Base-by-base conservation (phyloP, 1,140 invertebrate genomes). In the Anadara kagoshimensis region DNA sequence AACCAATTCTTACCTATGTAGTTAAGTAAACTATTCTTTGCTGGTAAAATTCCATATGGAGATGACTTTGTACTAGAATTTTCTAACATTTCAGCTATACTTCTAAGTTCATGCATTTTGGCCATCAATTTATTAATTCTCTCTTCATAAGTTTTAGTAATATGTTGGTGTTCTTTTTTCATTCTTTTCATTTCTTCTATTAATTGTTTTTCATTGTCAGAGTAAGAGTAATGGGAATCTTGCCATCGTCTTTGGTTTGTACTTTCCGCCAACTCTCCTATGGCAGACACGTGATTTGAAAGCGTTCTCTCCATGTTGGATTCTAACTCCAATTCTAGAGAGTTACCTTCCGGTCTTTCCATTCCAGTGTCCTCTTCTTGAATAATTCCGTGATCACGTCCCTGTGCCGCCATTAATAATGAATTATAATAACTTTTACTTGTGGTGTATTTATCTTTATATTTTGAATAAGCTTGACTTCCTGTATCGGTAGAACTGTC, bases 131-230 rank as follows among this genome's bases (percentile, higher is more conserved):
- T 83, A 66, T 83, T 86, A 56, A 88, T 84, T 43, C 85, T 73
- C 24, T 85, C 82, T 71, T 88, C 87, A 64, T 88, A 88, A 1
- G 81, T 81, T 51, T 78, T 75, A 20, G 87, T 72, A 4, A 84
- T 80, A 54, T 81, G 67, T 59, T 84, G 80, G 71, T 87, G 85
- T 70, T 88, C 85, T 29, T 81, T 77, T 68, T 87, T 85, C 85
- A 86, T 86, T 36, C 82, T 66, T 53, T 85, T 84, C 84, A 88
- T 87, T 72, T 87, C 84, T 69, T 88, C 87, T 57, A 88, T 82
- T n/a, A 88, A 77, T 68, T 86, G 85, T 78, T 87, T 88, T 66
- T 88, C 87, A 65, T 87, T 87, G 73, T 88, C 87, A 12, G 87
- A 88, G 64, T 81, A 87, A 11, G 82, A 83, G 64, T 81, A 79